Percentiles rank a stretch among this genome's conserved stretches.
Evolutionary conservation across 2,113 vertebrate genomes (phyloP).

Genomic region (Chlorodrepanis virens): DNA sequence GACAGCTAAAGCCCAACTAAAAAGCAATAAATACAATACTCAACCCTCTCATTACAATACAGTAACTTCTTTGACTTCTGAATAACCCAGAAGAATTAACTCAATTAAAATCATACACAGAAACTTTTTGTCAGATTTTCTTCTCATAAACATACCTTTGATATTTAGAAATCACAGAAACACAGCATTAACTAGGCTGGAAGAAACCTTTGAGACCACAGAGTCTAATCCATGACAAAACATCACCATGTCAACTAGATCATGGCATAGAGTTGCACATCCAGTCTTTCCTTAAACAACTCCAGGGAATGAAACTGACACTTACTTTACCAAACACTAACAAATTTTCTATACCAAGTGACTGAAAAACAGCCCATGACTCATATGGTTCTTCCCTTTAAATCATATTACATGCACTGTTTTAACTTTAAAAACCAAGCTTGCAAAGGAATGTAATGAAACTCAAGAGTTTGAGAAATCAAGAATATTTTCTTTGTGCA

Average conservation of each 20-base stretch:
- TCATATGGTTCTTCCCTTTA: background rate
- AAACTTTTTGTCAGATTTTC: background rate
- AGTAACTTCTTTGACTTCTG: background rate
- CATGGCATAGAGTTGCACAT: background rate
- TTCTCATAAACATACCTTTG: background rate
- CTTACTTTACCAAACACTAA: background rate
- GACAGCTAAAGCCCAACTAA: background rate
- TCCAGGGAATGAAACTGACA: background rate
- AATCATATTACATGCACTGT: background rate
- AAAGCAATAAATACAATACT: background rate
- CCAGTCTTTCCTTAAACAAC: background rate
- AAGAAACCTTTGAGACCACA: background rate
- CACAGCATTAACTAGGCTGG: background rate
- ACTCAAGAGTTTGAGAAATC: background rate
- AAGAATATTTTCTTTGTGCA: background rate
- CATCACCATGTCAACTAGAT: background rate
- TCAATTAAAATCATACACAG: background rate
- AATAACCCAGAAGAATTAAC: background rate
- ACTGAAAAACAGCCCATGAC: background rate
- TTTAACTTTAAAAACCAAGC: background rate
- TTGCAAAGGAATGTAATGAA: background rate
- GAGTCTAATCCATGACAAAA: background rate
- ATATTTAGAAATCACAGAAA: background rate
- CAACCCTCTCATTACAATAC: background rate
- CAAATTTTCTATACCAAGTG: background rate